phyloP scores from a whole-genome alignment of 2,888 invertebrate species.

The Andrena bucephala region DNA sequence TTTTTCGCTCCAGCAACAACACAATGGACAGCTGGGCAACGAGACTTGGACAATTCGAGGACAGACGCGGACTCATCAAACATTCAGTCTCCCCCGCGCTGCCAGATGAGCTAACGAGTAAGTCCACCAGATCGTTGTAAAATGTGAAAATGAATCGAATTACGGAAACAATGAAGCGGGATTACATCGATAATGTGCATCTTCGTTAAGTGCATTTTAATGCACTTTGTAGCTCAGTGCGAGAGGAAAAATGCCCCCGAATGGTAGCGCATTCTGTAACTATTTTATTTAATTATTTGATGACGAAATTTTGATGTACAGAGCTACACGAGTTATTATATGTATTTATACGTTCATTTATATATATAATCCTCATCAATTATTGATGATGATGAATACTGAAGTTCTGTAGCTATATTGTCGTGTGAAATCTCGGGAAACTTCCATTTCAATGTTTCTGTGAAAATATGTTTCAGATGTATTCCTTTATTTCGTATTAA shows the following conservation, averaged over 20 bases:
- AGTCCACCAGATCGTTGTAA: neutral
- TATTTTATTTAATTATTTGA: constrained; percentile 10
- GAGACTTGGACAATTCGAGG: neutral
- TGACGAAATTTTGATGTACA: neutral
- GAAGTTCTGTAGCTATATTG: too few species aligned
- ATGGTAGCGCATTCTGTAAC: neutral
- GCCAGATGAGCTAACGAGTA: neutral
- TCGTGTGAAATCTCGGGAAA: too few species aligned
- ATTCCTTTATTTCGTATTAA: too few species aligned
- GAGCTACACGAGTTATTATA: too few species aligned
- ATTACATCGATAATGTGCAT: constrained; percentile 23
- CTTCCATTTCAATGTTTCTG: too few species aligned
- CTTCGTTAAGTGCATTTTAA: constrained; percentile 6
- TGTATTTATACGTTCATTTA: too few species aligned
- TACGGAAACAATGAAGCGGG: neutral
- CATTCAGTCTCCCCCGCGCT: neutral
- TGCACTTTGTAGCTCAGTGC: neutral
- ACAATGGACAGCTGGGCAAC: neutral
- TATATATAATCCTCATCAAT: too few species aligned
- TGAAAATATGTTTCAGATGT: too few species aligned
- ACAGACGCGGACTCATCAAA: constrained; percentile 19
- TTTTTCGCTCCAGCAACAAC: neutral
- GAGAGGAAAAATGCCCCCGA: neutral
- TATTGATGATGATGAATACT: too few species aligned
- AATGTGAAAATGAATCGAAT: constrained; percentile 28